Evolutionary conservation across 2,797 vertebrate genomes (phyloP).

Genomic region (Melanotaenia trifasciata): DNA sequence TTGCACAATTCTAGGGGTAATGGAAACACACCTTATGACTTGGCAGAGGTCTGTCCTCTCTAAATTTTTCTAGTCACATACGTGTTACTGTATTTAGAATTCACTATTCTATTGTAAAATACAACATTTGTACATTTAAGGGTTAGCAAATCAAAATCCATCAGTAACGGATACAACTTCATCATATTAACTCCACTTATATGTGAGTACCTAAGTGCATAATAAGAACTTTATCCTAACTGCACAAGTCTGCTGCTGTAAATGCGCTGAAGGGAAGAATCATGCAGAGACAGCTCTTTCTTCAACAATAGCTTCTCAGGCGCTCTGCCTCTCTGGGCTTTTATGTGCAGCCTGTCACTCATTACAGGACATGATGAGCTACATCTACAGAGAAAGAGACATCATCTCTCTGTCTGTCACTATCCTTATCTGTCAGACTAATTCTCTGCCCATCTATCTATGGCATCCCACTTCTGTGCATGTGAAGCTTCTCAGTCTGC

Average conservation of each 20-base stretch:
- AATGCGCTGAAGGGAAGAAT: constrained; percentile 7
- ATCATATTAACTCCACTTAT: not conserved
- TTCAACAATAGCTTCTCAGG: constrained; percentile 55
- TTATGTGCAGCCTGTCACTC: constrained; percentile 66
- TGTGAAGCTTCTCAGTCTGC: not conserved
- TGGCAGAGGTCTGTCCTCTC: too few relatives aligned
- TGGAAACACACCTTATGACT: too few relatives aligned
- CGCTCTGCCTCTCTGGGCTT: constrained; percentile 46
- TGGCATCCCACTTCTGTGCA: constrained; percentile 4
- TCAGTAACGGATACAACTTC: not conserved
- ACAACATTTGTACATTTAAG: not conserved
- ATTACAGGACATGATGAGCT: constrained; percentile 62
- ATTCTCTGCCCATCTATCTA: constrained; percentile 5
- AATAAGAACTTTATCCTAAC: constrained; percentile 7
- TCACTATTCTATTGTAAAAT: constrained; percentile 18
- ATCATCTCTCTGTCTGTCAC: constrained; percentile 31
- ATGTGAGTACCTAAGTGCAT: not conserved
- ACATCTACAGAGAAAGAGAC: constrained; percentile 44
- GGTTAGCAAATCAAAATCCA: not conserved
- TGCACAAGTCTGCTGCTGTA: not conserved
- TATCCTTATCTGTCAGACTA: constrained; percentile 24
- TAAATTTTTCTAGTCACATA: not conserved
- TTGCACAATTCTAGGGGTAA: too few relatives aligned
- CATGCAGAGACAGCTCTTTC: constrained; percentile 49
- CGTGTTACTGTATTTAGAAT: constrained; percentile 23